phyloP scores from a whole-genome alignment of 2,888 invertebrate genomes.

The Merodon equestris region DNA sequence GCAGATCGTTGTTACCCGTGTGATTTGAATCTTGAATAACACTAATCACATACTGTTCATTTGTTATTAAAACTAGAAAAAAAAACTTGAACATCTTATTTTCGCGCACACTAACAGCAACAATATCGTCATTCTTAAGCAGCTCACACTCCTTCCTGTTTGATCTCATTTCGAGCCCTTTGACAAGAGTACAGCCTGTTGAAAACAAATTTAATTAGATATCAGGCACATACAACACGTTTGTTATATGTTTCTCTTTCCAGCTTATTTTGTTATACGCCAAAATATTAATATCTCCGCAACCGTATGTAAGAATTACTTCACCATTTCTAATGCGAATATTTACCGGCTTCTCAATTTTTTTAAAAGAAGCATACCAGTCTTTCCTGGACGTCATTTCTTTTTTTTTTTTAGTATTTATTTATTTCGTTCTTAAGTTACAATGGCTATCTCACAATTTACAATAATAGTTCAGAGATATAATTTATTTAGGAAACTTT shows the following conservation, averaged over 20 bases:
- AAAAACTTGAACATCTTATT: slow-evolving; percentile 21
- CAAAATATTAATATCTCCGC: slow-evolving; percentile 57
- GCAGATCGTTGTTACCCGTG: neutral
- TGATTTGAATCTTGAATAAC: neutral
- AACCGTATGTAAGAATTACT: slow-evolving; percentile 28
- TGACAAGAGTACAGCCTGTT: slow-evolving; percentile 24
- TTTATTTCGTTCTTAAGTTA: too few relatives aligned
- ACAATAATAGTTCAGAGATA: too few relatives aligned
- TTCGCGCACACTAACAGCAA: slow-evolving; percentile 22
- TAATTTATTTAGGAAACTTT: too few relatives aligned
- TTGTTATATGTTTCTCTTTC: slow-evolving; percentile 29
- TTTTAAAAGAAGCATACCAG: slow-evolving; percentile 16
- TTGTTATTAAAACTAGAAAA: slow-evolving; percentile 1
- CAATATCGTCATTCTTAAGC: slow-evolving; percentile 4
- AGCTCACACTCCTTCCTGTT: slow-evolving; percentile 20
- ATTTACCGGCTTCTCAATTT: slow-evolving; percentile 23
- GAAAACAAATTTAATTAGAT: slow-evolving; percentile 30
- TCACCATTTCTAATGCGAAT: slow-evolving; percentile 44
- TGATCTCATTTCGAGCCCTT: slow-evolving; percentile 7
- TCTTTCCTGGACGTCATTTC: slow-evolving; percentile 12
- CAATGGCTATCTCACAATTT: too few relatives aligned
- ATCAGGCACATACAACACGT: slow-evolving; percentile 25
- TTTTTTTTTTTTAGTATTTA: too few relatives aligned
- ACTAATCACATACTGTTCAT: too few relatives aligned
- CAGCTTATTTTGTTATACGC: slow-evolving; percentile 11